phyloP scores from a whole-genome alignment of 2,113 vertebrate genomes.

The Notiomystis cincta region DNA sequence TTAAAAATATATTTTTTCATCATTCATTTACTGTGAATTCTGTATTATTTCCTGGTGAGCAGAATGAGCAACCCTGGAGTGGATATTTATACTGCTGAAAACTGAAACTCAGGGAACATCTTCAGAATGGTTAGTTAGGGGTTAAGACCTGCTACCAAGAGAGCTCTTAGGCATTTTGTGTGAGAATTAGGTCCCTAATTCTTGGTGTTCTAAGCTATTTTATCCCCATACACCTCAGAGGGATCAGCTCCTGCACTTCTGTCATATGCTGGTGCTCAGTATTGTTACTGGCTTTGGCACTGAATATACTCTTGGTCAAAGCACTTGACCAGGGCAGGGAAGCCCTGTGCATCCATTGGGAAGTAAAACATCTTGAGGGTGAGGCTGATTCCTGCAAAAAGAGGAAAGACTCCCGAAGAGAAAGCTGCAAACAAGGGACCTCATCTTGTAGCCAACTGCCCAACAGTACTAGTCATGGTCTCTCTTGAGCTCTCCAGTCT shows the following conservation, averaged over 20 bases:
- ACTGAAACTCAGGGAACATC: fast-evolving
- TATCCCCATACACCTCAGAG: not conserved
- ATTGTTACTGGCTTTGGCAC: not conserved
- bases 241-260: not conserved
- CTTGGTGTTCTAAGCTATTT: not conserved
- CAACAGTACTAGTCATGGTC: not conserved
- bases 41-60: not conserved
- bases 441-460: not conserved
- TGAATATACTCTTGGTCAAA: not conserved
- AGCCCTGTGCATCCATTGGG: not conserved
- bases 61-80: not conserved
- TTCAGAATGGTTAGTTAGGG: not conserved
- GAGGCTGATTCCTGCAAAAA: not conserved
- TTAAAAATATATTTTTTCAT: not conserved
- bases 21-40: not conserved
- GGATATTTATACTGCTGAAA: not conserved
- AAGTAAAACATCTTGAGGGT: not conserved
- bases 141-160: not conserved
- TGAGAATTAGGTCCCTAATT: not conserved
- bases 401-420: not conserved
- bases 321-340: not conserved
- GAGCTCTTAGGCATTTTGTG: not conserved
- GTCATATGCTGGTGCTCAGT: not conserved
- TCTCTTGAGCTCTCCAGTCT: not conserved
- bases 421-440: not conserved